These are phyloP conservation scores for Rhombomys opimus DNA, from an alignment of 2,113 vertebrate species.

Conservation along the genomic window DNA sequence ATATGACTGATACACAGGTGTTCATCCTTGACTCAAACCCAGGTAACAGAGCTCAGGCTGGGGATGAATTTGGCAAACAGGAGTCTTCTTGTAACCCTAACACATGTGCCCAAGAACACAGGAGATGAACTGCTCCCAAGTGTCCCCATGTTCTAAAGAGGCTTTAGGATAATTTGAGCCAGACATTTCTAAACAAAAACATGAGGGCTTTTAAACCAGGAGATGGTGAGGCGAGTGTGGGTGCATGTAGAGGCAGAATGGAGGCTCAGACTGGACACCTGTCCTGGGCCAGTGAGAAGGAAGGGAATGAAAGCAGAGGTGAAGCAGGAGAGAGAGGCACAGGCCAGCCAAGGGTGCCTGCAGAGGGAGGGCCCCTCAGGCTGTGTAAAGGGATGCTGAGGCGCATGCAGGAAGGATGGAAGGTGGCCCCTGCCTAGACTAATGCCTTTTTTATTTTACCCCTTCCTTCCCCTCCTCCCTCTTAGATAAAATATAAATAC, in stretches of 20 bases:
- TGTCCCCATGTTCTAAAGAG: neutral
- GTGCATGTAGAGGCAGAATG: rapidly evolving
- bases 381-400: no score
- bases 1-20: neutral
- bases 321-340: neutral
- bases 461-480: neutral
- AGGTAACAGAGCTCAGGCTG: neutral
- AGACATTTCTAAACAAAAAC: neutral
- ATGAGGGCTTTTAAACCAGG: neutral
- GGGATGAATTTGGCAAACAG: neutral
- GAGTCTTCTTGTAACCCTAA: neutral
- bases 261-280: neutral
- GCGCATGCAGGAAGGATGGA: rapidly evolving
- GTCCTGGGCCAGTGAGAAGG: neutral
- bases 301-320: rapidly evolving
- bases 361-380: no score
- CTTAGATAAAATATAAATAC: neutral
- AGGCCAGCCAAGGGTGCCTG: neutral
- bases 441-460: neutral
- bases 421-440: no score
- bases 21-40: neutral
- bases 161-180: neutral
- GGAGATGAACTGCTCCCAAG: neutral
- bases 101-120: neutral
- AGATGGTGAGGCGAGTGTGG: neutral